These are phyloP conservation scores for Coboldia fuscipes DNA, from an alignment of 1,140 invertebrate genomes.

Conservation along the genomic window DNA sequence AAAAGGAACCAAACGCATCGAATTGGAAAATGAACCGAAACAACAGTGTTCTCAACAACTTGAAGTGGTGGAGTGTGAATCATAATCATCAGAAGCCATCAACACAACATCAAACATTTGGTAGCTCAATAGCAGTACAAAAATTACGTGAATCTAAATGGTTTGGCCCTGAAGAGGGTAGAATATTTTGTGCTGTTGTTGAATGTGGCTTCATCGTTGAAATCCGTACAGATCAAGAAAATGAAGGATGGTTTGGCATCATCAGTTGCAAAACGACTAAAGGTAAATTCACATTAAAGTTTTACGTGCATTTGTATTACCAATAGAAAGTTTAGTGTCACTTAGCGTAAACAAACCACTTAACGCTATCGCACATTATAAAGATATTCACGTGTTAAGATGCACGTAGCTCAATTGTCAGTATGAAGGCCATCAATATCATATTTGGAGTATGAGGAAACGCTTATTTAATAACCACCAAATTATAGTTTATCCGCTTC, in stretches of 20 bases:
- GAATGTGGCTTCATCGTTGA: conserved; percentile 44
- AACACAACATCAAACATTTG: conserved; percentile 24
- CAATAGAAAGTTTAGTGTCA: no score
- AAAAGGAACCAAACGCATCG: background rate
- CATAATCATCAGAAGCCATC: conserved; percentile 5
- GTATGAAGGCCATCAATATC: no score
- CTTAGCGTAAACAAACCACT: no score
- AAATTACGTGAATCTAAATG: conserved; percentile 43
- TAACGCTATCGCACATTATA: no score
- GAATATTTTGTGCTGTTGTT: conserved; percentile 38
- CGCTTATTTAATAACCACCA: no score
- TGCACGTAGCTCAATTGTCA: no score
- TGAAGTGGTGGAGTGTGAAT: conserved; percentile 1
- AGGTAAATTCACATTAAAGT: no score
- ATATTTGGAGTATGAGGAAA: no score
- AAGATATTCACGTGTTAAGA: no score
- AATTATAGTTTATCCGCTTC: no score
- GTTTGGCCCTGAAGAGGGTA: conserved; percentile 39
- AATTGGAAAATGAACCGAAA: background rate
- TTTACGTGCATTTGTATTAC: no score
- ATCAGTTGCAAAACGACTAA: conserved; percentile 40
- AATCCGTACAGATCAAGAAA: conserved; percentile 22
- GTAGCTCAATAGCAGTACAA: conserved; percentile 38
- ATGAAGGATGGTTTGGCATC: conserved; percentile 25
- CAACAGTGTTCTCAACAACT: background rate